Evolutionary conservation across 1,140 invertebrate species (phyloP).

Genomic region (Pseudomyrmex dendroicus): DNA sequence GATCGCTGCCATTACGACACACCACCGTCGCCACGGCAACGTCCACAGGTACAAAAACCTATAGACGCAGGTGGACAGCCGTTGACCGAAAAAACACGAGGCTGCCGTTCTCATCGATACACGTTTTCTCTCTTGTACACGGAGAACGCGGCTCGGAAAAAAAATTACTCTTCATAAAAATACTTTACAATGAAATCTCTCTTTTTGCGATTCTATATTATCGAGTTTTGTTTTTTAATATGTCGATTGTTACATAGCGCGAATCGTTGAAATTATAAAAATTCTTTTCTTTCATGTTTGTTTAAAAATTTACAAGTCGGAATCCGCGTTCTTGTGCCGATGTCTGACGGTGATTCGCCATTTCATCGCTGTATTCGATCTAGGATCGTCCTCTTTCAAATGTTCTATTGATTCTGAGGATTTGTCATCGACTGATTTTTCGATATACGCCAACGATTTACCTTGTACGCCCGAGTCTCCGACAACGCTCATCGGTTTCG

Average conservation of each 20-base stretch:
- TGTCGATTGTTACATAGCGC: background rate
- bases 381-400: background rate
- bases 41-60: background rate
- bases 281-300: background rate
- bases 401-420: background rate
- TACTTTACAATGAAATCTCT: background rate
- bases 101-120: background rate
- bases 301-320: background rate
- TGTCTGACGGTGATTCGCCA: constrained; percentile 27
- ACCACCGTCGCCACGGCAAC: constrained; percentile 53
- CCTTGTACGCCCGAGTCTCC: background rate
- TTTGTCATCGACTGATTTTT: constrained; percentile 4
- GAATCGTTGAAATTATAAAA: background rate
- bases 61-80: background rate
- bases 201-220: background rate
- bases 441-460: background rate
- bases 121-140: background rate
- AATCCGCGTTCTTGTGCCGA: background rate
- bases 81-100: background rate
- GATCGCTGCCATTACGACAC: constrained; percentile 72
- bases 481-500: background rate
- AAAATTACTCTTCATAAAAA: background rate
- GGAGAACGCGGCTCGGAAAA: background rate
- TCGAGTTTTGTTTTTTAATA: background rate
- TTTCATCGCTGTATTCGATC: background rate